A percentile compares a stretch with the other conserved stretches of the same genome.
These are phyloP conservation scores for Alfaro cultratus DNA, from an alignment of 2,797 vertebrate species.

Conservation along the genomic window DNA sequence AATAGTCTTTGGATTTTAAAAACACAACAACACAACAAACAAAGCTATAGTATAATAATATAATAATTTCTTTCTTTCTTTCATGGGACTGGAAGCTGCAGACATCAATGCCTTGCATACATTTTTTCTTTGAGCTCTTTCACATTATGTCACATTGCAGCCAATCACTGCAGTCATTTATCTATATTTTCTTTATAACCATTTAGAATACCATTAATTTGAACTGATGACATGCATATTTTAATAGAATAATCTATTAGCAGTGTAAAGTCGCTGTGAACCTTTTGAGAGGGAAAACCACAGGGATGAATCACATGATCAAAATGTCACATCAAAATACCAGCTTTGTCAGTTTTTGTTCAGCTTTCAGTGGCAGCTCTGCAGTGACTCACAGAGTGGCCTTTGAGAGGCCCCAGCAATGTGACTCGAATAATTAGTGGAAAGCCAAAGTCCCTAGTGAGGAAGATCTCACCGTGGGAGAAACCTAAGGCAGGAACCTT, in stretches of 20 bases:
- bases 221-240: background rate
- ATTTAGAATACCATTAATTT: background rate
- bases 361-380: constrained; percentile 14
- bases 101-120: background rate
- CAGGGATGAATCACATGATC: constrained; percentile 12
- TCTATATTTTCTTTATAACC: background rate
- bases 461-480: constrained; percentile 7
- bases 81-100: background rate
- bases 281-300: background rate
- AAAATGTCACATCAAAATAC: constrained; percentile 22
- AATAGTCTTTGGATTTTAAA: background rate
- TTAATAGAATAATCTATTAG: background rate
- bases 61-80: background rate
- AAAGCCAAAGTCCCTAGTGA: background rate
- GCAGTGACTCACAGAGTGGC: constrained; percentile 13
- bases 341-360: constrained; percentile 18
- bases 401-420: constrained; percentile 38
- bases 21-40: too few relatives aligned
- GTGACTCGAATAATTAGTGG: constrained; percentile 12
- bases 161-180: background rate
- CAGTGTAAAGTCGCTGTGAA: background rate
- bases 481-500: background rate
- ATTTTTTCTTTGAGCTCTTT: background rate
- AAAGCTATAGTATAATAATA: too few relatives aligned
- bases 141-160: background rate